A percentile compares a stretch with the other conserved stretches of the same genome.
Evolutionary conservation across 2,888 invertebrate genomes (phyloP).

Genomic region (Ornithoptera alexandrae): DNA sequence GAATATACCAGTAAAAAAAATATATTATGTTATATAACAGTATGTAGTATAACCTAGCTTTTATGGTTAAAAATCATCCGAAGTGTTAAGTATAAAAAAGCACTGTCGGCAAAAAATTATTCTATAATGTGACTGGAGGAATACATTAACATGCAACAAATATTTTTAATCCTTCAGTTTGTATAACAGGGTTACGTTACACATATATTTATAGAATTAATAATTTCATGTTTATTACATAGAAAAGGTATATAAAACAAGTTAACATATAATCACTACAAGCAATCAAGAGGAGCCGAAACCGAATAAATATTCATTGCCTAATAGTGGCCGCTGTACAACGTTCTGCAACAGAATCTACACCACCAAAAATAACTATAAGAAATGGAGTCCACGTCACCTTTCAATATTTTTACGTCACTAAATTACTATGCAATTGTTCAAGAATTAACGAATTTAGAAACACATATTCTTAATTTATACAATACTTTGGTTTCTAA

Average conservation of each 20-base stretch:
- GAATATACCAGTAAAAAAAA: slow-evolving; percentile 76
- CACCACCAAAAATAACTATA: slow-evolving; percentile 12
- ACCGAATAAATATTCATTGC: slow-evolving; percentile 60
- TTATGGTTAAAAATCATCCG: slow-evolving; percentile 40
- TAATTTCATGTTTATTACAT: slow-evolving; percentile 40
- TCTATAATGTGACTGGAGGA: slow-evolving; percentile 18
- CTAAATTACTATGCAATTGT: slow-evolving; percentile 1
- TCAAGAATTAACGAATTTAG: slow-evolving; percentile 19
- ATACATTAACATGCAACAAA: slow-evolving; percentile 21
- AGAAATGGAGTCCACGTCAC: slow-evolving; percentile 15
- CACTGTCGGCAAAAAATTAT: slow-evolving; percentile 18
- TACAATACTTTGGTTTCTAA: slow-evolving; percentile 61
- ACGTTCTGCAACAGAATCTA: slow-evolving; percentile 10
- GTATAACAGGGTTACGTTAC: slow-evolving; percentile 29
- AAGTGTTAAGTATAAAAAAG: slow-evolving; percentile 35
- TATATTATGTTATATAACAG: slow-evolving; percentile 71
- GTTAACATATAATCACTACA: slow-evolving; percentile 46
- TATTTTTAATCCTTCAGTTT: slow-evolving; percentile 24
- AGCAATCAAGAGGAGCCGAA: slow-evolving; percentile 38
- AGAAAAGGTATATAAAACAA: slow-evolving; percentile 66
- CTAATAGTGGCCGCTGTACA: slow-evolving; percentile 42
- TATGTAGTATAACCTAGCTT: slow-evolving; percentile 62
- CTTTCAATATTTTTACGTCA: slow-evolving; percentile 8
- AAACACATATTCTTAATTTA: slow-evolving; percentile 48
- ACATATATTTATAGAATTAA: slow-evolving; percentile 27